Base-by-base conservation (phyloP, 2,888 invertebrate genomes). In the Cerceris rybyensis region DNA sequence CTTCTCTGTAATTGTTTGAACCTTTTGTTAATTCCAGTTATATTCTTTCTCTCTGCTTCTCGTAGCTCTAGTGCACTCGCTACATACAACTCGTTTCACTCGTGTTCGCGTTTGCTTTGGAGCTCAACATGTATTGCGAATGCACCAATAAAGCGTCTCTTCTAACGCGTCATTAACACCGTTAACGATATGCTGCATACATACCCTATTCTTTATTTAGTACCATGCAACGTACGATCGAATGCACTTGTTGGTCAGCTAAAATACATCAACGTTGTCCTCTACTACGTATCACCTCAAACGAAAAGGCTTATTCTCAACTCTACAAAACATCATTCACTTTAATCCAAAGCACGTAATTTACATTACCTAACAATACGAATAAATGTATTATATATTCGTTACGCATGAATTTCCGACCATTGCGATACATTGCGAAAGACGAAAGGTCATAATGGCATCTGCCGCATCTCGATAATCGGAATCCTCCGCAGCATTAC, bases 81-180 rank as follows among this genome's bases (percentile, higher is more conserved):
- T 8, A 46, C 6, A 11, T 46, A 46, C 50, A n/a, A 50, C 50
- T 50, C 11, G 50, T 50, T 50, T n/a, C 50, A 5, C n/a, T 50
- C n/a, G n/a, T 50, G n/a, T 50, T 50, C 50, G 50, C 11, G 50
- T 11, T 50, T 50, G 11, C 13, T n/a, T n/a, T 11, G n/a, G n/a
- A 50, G 11, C 50, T 50, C 50, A n/a, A 50, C 46, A 6, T 46
- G 46, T 11, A 46, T 11, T 46, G 46, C 46, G 50, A 50, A 50
- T 50, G n/a, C 50, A 50, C n/a, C 50, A n/a, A 50, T 50, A 50
- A 50, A 50, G n/a, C 11, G 50, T n/a, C 50, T 50, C 50, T 50
- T 50, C 6, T n/a, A n/a, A 13, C 50, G n/a, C 50, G 50, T 50
- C 11, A n/a, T 50, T 50, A 50, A 11, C 50, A n/a, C 50, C n/a